Evolutionary conservation across 2,113 vertebrate genomes (phyloP), one percentile per base, ranked within the genome.

Genomic region (Numenius arquata): DNA sequence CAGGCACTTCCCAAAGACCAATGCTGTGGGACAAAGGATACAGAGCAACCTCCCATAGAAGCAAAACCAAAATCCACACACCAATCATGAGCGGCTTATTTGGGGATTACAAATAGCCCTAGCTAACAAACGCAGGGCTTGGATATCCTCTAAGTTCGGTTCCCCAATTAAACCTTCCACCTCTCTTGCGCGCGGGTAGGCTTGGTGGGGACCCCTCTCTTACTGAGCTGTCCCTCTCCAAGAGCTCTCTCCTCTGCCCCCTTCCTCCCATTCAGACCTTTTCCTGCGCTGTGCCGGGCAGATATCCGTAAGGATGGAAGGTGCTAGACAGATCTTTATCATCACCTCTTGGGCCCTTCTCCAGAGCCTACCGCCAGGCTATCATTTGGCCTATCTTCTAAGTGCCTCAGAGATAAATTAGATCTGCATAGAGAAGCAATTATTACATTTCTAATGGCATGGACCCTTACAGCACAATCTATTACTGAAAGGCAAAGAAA

Each of bases 361-460:
- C 90, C 91, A 91, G 82, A 91, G 85, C 89, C 83, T 48, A 66
- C 47, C 3, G 47, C 75, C 78, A 91, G 71, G 85, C 83, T 88
- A 96, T 88, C 87, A 76, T 30, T 93, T 95, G 88, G 85, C 78
- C 89, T 72, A 61, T 96, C 94, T 94, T 91, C 91, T 95, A 90
- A 97, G 95, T 96, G 95, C 91, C 89, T 95, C 74, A 84, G 58
- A 47, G 86, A 95, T 94, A 95, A 96, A 96, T 95, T 91, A 94
- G 92, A 85, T 92, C 90, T 90, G 73, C 89, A 96, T 78, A 95
- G 91, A 92, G 94, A 95, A 93, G 95, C 92, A 96, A 96, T 94
- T 97, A 95, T 91, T 95, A 96, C 90, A 92, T 96, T 95, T 96
- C 92, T 93, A 95, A 96, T 93, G 94, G 95, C 88, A 95, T 7